Evolutionary conservation across 2,797 vertebrate genomes (phyloP).

Genomic region (Hippopotamyrus pictus): DNA sequence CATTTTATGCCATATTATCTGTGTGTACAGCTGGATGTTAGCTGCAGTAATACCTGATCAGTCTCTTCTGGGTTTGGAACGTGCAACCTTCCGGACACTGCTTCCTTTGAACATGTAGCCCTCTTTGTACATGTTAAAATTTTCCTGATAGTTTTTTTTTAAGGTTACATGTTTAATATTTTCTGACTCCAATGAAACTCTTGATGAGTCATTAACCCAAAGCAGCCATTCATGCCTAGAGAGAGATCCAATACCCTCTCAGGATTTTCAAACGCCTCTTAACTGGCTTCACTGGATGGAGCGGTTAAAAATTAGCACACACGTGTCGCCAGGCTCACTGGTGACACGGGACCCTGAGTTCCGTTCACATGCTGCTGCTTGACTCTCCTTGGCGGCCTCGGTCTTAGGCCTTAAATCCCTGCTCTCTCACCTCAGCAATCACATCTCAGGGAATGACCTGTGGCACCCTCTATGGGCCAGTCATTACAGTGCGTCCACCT

Average conservation of each 20-base stretch:
- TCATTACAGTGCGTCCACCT: not conserved
- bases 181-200: not conserved
- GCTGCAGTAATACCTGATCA: not conserved
- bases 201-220: not conserved
- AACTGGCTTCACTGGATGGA: not conserved
- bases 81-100: not conserved
- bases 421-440: not conserved
- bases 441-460: not conserved
- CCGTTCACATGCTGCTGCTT: not conserved
- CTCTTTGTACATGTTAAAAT: not conserved
- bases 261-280: not conserved
- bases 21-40: not conserved
- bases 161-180: not conserved
- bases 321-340: not conserved
- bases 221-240: not conserved
- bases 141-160: not conserved
- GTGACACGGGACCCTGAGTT: not conserved
- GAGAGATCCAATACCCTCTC: not conserved
- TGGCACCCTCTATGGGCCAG: not conserved
- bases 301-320: conserved; percentile 8
- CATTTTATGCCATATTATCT: not conserved
- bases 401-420: not conserved
- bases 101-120: not conserved
- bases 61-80: not conserved
- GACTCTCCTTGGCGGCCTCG: not conserved